A percentile compares a stretch with the other conserved stretches of the same genome.
Evolutionary conservation across 2,797 vertebrate genomes (phyloP).

Genomic region (Merluccius polli): DNA sequence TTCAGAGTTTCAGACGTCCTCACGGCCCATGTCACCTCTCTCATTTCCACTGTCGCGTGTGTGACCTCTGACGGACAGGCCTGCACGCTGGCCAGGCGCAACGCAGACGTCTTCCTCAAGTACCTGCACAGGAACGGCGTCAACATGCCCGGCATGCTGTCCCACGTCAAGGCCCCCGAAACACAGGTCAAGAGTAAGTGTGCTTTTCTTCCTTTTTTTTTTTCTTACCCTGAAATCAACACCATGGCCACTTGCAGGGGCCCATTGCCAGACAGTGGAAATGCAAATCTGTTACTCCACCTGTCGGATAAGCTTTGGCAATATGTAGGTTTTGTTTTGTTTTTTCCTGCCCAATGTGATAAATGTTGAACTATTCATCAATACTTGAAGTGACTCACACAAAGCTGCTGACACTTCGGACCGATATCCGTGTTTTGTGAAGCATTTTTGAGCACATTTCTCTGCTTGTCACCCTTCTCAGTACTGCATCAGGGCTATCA

Average conservation of each 20-base stretch:
- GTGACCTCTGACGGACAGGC: slow-evolving; percentile 64
- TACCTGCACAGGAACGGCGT: slow-evolving; percentile 92
- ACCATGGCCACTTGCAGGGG: background rate
- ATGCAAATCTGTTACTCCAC: background rate
- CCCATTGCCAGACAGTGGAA: background rate
- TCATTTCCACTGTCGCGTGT: too few species aligned
- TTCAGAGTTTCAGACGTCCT: background rate
- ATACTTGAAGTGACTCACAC: too few species aligned
- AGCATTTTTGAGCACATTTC: background rate
- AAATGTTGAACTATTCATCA: too few species aligned
- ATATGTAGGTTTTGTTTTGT: too few species aligned
- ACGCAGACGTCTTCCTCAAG: slow-evolving; percentile 92
- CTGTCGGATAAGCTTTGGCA: background rate
- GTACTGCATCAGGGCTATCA: background rate
- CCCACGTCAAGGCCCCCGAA: slow-evolving; percentile 89
- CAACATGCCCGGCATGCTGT: slow-evolving; percentile 93
- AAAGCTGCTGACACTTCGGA: too few species aligned
- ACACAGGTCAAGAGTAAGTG: slow-evolving; percentile 94
- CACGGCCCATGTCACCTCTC: background rate
- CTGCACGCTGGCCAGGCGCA: slow-evolving; percentile 86
- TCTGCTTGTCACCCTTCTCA: background rate
- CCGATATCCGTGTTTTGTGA: too few species aligned
- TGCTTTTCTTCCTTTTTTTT: slow-evolving; percentile 15
- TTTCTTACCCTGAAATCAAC: background rate
- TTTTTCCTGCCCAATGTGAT: too few species aligned